Evolutionary conservation across 2,113 vertebrate genomes (phyloP).

Genomic region (Nematolebias whitei): DNA sequence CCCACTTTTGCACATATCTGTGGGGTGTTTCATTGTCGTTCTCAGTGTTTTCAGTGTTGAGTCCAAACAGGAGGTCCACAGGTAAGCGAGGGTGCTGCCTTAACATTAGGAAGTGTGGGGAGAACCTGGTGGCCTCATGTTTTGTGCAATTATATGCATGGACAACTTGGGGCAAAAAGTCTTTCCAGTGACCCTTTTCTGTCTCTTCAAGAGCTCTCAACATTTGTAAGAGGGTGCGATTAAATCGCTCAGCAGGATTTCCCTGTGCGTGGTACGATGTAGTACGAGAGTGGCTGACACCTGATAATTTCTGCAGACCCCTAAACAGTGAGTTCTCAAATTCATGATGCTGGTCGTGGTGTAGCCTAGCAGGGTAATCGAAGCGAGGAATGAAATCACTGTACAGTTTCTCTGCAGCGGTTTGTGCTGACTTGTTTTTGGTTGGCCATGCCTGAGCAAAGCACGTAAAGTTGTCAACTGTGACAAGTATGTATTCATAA

Average conservation of each 20-base stretch:
- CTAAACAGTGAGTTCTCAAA: background rate
- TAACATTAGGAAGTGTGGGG: background rate
- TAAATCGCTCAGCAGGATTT: background rate
- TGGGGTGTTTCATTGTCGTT: background rate
- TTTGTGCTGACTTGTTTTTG: background rate
- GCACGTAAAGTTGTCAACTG: background rate
- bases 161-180: background rate
- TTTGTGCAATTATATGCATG: conserved; percentile 3
- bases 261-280: background rate
- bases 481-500: background rate
- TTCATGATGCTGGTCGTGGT: too few relatives aligned
- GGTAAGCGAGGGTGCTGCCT: background rate
- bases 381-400: background rate
- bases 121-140: background rate
- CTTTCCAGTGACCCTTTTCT: background rate
- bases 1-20: too few relatives aligned
- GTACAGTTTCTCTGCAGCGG: background rate
- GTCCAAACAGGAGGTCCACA: background rate
- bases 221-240: background rate
- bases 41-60: background rate
- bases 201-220: background rate
- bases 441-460: background rate
- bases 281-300: background rate
- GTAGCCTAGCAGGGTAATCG: background rate
- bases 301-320: background rate